phyloP scores from a whole-genome alignment of 30 jellyfish, hydroid and myxozoan species.

The Hydractinia echinata region DNA sequence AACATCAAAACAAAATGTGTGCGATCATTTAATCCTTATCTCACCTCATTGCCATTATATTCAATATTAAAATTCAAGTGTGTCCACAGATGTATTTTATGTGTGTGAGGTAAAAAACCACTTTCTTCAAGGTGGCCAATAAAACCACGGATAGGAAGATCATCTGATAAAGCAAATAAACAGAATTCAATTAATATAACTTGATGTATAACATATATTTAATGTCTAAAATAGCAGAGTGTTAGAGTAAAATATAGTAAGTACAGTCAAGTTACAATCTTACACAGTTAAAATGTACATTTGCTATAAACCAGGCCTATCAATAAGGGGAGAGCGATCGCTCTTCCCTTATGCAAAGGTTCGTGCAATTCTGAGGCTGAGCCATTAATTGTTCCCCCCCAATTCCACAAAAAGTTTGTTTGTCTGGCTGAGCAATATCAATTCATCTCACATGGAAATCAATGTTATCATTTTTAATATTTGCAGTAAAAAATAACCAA shows the following conservation, averaged over 20 bases:
- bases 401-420: no score
- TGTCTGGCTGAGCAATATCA: no score
- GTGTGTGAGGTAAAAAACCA: constrained; percentile 91
- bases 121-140: constrained; percentile 95
- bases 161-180: constrained; percentile 48
- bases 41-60: constrained; percentile 75
- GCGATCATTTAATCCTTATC: neutral
- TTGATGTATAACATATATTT: neutral
- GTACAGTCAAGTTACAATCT: neutral
- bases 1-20: no score
- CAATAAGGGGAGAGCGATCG: no score
- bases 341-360: no score
- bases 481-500: no score
- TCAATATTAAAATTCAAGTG: constrained; percentile 71
- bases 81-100: constrained; percentile 78
- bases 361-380: no score
- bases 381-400: no score
- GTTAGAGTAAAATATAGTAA: neutral
- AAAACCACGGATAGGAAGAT: constrained; percentile 88
- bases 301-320: no score
- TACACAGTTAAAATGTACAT: neutral
- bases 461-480: no score
- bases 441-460: no score
- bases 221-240: no score
- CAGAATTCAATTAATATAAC: neutral